These are phyloP conservation scores for Megalops cyprinoides DNA, from an alignment of 2,797 vertebrate species.

Conservation along the genomic window DNA sequence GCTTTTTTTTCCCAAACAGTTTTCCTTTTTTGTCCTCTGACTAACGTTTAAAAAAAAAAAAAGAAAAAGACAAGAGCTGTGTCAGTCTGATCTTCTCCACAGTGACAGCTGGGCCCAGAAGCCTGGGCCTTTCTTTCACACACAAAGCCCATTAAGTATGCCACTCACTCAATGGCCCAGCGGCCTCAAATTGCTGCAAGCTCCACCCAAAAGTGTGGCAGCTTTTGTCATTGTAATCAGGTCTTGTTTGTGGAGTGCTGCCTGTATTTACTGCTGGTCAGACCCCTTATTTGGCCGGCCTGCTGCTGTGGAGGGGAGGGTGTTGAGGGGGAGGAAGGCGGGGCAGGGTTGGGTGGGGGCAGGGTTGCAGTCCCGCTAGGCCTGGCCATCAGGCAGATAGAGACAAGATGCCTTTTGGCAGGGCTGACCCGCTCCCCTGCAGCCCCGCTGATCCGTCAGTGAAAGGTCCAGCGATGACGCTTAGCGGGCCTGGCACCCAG, in stretches of 20 bases:
- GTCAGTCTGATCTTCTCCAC: conserved; percentile 79
- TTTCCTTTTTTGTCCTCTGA: conserved; percentile 74
- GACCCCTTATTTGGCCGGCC: conserved; percentile 75
- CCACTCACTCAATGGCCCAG: conserved; percentile 83
- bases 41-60: conserved; percentile 56
- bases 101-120: conserved; percentile 91
- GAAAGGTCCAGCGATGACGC: conserved; percentile 52
- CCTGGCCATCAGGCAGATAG: conserved; percentile 48
- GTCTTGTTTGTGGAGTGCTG: conserved; percentile 77
- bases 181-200: conserved; percentile 82
- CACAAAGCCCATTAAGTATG: conserved; percentile 93
- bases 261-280: conserved; percentile 77
- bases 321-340: conserved; percentile 21
- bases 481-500: conserved; percentile 70
- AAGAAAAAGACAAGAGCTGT: conserved; percentile 68
- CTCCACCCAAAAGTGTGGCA: conserved; percentile 94
- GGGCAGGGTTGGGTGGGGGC: conserved; percentile 34
- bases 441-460: conserved; percentile 38
- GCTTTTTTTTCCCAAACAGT: conserved; percentile 72
- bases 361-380: conserved; percentile 38
- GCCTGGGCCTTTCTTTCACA: conserved; percentile 75
- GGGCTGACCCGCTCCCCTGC: conserved; percentile 61
- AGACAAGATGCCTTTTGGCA: conserved; percentile 72
- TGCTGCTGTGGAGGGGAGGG: conserved; percentile 55
- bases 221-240: conserved; percentile 92